Evolutionary conservation across 2,113 vertebrate species (phyloP).

Genomic region (Anoplopoma fimbria): DNA sequence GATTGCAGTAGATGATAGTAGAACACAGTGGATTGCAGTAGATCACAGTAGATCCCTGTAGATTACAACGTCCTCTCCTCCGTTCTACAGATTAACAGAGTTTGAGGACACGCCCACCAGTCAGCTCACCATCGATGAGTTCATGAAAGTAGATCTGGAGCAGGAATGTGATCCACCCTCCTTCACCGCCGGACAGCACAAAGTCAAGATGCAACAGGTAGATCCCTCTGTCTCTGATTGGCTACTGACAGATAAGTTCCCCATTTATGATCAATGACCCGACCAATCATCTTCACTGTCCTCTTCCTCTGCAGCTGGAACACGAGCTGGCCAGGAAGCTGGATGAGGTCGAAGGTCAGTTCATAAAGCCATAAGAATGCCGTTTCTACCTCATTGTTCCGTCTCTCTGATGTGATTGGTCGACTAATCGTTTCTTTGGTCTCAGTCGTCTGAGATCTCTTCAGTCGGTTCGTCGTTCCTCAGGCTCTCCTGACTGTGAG

Average conservation of each 20-base stretch:
- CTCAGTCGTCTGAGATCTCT: not conserved
- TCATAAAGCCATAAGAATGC: too few species aligned
- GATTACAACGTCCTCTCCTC: not conserved
- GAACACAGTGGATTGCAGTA: too few species aligned
- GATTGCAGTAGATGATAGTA: not conserved
- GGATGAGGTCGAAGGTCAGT: conserved; percentile 94
- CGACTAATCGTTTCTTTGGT: too few species aligned
- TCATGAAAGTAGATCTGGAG: conserved; percentile 96
- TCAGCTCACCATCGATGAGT: conserved; percentile 97
- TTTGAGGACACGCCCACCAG: conserved; percentile 99
- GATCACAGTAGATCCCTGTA: not conserved
- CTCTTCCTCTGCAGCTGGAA: conserved; percentile 88
- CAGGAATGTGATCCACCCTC: conserved; percentile 97
- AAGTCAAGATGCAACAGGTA: conserved; percentile 92
- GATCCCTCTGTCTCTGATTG: conserved; percentile 8
- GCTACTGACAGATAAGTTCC: not conserved
- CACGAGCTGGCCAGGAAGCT: conserved; percentile 92
- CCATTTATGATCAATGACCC: not conserved
- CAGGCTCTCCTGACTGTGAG: too few species aligned
- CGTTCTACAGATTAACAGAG: conserved; percentile 89
- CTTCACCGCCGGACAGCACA: conserved; percentile 89
- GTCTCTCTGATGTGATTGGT: too few species aligned
- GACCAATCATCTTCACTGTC: not conserved
- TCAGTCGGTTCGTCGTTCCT: too few species aligned
- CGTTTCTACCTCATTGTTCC: too few species aligned